Conservation (phyloP, 2,888 invertebrate genomes). For the Brenthis daphne region DNA sequence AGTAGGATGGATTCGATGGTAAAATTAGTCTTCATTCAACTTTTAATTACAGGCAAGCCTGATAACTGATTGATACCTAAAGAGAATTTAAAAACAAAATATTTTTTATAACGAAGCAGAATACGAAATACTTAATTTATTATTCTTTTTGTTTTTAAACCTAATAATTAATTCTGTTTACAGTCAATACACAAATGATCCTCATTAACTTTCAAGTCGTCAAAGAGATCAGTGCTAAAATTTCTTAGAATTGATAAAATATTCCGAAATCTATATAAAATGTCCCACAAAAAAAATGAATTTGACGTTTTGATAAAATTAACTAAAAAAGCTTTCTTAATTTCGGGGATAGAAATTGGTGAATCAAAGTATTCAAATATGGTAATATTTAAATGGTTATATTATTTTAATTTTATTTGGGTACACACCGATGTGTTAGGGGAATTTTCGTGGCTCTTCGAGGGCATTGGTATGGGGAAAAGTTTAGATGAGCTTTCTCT, state of each 20-base stretch:
- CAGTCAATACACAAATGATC: constrained; percentile 4
- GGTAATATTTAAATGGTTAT: constrained; percentile 37
- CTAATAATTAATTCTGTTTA: constrained; percentile 27
- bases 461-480: constrained; percentile 50
- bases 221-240: background rate
- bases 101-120: constrained; percentile 31
- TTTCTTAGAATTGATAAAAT: background rate
- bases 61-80: constrained; percentile 20
- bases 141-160: constrained; percentile 31
- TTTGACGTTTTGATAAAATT: constrained; percentile 51
- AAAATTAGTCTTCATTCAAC: constrained; percentile 1
- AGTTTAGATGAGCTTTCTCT: constrained; percentile 56
- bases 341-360: constrained; percentile 55
- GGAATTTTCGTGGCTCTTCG: constrained; percentile 55
- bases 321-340: constrained; percentile 48
- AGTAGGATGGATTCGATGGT: too few species aligned
- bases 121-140: constrained; percentile 33
- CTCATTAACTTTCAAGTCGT: constrained; percentile 11
- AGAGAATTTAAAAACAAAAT: constrained; percentile 27
- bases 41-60: constrained; percentile 33
- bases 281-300: constrained; percentile 5
- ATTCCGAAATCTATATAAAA: background rate
- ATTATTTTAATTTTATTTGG: constrained; percentile 52
- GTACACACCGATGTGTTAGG: constrained; percentile 55
- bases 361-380: background rate